phyloP scores from a whole-genome alignment of 2,797 vertebrate species.

The Falco peregrinus region DNA sequence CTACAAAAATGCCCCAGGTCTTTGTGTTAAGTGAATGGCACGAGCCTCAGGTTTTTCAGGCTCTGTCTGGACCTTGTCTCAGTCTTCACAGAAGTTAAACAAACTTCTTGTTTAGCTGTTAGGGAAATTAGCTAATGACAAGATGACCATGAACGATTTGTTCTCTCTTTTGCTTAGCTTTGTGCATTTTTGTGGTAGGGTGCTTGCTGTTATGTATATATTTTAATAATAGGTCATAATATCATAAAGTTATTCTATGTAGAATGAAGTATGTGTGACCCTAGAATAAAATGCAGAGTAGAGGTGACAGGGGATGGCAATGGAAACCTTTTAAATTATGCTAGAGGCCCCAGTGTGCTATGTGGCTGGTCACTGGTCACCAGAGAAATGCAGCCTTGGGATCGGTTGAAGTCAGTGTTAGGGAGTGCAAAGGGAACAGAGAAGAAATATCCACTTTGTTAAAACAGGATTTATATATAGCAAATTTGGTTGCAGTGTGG shows the following conservation, averaged over 20 bases:
- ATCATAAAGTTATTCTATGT: not conserved
- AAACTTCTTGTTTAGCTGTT: not conserved
- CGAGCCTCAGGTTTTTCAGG: not conserved
- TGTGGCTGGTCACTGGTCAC: not conserved
- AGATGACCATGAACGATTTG: not conserved
- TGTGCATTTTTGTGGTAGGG: not conserved
- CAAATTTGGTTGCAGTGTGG: not conserved
- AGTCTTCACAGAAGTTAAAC: not conserved
- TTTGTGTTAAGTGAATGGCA: not conserved
- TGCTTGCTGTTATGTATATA: not conserved
- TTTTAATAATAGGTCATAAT: not conserved
- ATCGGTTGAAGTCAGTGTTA: not conserved
- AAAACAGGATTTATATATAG: not conserved
- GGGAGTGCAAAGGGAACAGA: not conserved
- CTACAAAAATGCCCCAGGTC: not conserved
- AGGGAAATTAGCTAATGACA: not conserved
- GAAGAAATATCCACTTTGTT: not conserved
- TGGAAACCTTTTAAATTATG: not conserved
- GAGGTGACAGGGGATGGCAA: not conserved
- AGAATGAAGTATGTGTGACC: not conserved
- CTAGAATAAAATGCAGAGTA: not conserved
- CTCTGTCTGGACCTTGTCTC: not conserved
- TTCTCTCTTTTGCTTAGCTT: not conserved
- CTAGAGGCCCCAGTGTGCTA: accelerated
- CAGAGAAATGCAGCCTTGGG: not conserved